Evolutionary conservation across 1,140 invertebrate genomes (phyloP).

Genomic region (Pseudomyrmex gracilis): DNA sequence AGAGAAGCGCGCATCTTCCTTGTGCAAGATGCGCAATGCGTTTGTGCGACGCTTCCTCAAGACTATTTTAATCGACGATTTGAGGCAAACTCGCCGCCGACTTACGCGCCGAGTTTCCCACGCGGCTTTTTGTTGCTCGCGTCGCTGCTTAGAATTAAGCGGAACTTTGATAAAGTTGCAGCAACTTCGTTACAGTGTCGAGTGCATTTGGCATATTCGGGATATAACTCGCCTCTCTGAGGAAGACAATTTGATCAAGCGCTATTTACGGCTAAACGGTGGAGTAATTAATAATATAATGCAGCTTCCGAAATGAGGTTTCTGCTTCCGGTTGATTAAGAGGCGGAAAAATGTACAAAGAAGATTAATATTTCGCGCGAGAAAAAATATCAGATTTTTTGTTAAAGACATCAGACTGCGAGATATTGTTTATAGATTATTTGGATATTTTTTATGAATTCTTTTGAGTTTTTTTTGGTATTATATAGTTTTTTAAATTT

Average conservation of each 20-base stretch:
- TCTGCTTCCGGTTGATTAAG: constrained; percentile 27
- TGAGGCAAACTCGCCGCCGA: constrained; percentile 52
- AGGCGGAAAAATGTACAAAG: not conserved
- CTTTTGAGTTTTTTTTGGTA: too few relatives aligned
- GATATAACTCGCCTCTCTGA: constrained; percentile 59
- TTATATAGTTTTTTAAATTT: not conserved
- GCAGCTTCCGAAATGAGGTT: constrained; percentile 29
- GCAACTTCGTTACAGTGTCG: constrained; percentile 57
- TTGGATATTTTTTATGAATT: not conserved
- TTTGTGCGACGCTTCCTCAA: not conserved
- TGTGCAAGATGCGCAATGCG: too few relatives aligned
- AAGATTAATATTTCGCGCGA: too few relatives aligned
- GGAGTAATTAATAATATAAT: constrained; percentile 60
- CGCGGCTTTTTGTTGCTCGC: constrained; percentile 60
- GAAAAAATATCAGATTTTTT: not conserved
- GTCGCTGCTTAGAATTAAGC: constrained; percentile 62
- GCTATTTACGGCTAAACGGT: constrained; percentile 57
- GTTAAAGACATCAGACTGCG: not conserved
- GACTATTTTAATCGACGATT: constrained; percentile 61
- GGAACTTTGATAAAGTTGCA: constrained; percentile 61
- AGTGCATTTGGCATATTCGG: constrained; percentile 61
- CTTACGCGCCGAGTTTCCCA: constrained; percentile 58
- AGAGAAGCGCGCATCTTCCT: too few relatives aligned
- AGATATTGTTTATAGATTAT: not conserved
- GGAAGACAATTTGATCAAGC: constrained; percentile 61